phyloP scores from a whole-genome alignment of 2,797 vertebrate species.

The Brachymystax lenok region DNA sequence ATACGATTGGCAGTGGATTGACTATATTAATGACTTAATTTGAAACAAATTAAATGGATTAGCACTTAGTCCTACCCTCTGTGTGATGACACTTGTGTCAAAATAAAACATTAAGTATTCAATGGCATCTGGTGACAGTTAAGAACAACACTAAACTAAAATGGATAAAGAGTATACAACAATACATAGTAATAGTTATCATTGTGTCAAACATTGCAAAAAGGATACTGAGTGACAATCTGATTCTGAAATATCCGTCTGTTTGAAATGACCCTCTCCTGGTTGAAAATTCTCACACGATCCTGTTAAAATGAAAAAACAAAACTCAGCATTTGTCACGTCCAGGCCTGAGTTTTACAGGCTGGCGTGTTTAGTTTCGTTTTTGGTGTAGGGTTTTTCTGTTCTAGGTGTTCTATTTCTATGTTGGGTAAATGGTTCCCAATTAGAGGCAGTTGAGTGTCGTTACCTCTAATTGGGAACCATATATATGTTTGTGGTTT shows the following conservation, averaged over 20 bases:
- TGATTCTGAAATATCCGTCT: neutral
- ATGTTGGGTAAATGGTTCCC: too few species aligned
- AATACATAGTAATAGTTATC: too few species aligned
- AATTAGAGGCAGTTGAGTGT: too few species aligned
- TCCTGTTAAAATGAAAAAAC: neutral
- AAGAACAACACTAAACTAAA: neutral
- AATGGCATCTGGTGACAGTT: slow-evolving; percentile 70
- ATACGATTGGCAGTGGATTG: neutral
- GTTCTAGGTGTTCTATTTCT: too few species aligned
- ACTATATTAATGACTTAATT: neutral
- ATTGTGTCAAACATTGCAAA: neutral
- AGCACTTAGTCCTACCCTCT: neutral
- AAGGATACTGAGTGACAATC: slow-evolving; percentile 3
- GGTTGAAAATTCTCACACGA: neutral
- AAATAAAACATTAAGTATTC: slow-evolving; percentile 83
- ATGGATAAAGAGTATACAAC: neutral
- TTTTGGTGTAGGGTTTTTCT: too few species aligned
- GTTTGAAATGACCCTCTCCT: neutral
- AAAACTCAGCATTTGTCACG: neutral
- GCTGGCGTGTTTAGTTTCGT: too few species aligned
- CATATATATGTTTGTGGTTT: too few species aligned
- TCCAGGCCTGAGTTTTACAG: too few species aligned
- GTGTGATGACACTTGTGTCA: slow-evolving; percentile 29
- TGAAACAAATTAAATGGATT: neutral
- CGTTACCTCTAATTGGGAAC: too few species aligned